phyloP scores from a whole-genome alignment of 2,797 vertebrate genomes.

The Mastacembelus armatus region DNA sequence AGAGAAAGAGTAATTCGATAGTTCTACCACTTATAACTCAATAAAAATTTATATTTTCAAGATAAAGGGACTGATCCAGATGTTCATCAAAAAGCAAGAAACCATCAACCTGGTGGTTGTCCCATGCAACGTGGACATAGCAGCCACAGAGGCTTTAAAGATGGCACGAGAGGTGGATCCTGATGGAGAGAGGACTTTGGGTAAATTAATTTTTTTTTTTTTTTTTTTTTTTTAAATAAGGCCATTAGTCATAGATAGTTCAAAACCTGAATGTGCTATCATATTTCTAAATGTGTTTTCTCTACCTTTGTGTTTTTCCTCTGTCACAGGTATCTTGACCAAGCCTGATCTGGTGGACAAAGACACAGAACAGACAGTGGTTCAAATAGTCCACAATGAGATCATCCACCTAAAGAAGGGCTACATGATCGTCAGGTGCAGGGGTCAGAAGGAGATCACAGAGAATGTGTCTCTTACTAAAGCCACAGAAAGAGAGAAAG shows the following conservation, averaged over 20 bases:
- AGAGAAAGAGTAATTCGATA: no score
- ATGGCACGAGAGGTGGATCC: constrained; percentile 91
- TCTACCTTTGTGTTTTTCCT: no score
- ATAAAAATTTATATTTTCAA: constrained; percentile 57
- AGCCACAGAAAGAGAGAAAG: constrained; percentile 83
- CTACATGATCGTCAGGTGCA: constrained; percentile 92
- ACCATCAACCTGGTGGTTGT: constrained; percentile 92
- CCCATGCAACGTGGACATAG: constrained; percentile 92
- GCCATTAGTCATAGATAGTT: no score
- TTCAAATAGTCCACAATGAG: constrained; percentile 85
- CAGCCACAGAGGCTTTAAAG: constrained; percentile 91
- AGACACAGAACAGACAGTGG: constrained; percentile 84
- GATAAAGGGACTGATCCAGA: constrained; percentile 87
- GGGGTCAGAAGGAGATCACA: constrained; percentile 90
- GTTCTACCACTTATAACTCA: not conserved
- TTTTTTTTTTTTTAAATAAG: no score
- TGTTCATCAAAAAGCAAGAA: constrained; percentile 86
- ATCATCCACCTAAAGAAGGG: constrained; percentile 88
- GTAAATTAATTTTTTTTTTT: no score
- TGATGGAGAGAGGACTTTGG: constrained; percentile 89
- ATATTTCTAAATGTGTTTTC: no score
- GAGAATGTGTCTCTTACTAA: constrained; percentile 78
- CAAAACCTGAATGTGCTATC: no score
- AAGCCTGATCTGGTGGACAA: constrained; percentile 92
- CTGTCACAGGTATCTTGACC: constrained; percentile 89